Percentiles rank a stretch among this genome's conserved stretches.
phyloP scores from a whole-genome alignment of 2,797 vertebrate species.

The Pseudochirops cupreus region DNA sequence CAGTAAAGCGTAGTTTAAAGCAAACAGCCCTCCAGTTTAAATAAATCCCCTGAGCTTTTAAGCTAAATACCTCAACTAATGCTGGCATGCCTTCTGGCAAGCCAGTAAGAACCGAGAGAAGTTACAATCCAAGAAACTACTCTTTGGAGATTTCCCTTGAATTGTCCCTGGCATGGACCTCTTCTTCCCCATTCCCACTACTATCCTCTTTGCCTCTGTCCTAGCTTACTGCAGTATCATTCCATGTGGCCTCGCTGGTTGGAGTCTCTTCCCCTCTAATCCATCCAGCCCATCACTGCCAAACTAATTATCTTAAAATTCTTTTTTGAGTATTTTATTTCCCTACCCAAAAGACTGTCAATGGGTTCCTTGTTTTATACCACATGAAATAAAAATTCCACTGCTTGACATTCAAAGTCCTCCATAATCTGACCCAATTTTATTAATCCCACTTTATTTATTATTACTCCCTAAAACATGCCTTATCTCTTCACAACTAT shows the following conservation, averaged over 20 bases:
- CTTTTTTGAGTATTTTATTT: constrained; percentile 29
- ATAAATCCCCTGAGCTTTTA: neutral
- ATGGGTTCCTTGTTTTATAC: constrained; percentile 34
- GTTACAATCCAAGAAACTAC: neutral
- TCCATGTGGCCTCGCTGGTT: neutral
- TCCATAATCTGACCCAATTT: constrained; percentile 60
- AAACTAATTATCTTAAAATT: constrained; percentile 13
- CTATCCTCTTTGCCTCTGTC: neutral
- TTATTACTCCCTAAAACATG: constrained; percentile 46
- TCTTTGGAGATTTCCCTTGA: neutral
- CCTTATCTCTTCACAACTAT: constrained; percentile 61
- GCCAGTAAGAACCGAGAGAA: neutral
- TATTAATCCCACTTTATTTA: constrained; percentile 41
- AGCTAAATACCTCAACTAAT: neutral
- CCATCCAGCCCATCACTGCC: neutral
- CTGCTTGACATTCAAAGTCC: constrained; percentile 34
- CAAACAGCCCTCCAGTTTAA: neutral
- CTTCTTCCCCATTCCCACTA: neutral
- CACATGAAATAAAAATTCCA: constrained; percentile 46
- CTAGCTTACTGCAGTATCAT: neutral
- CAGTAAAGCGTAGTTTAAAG: neutral
- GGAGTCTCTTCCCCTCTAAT: neutral
- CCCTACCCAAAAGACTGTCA: constrained; percentile 3
- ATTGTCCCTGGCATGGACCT: neutral
- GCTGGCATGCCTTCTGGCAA: neutral